Base-by-base conservation (phyloP, 2,797 vertebrate species). In the Xenentodon cancila region DNA sequence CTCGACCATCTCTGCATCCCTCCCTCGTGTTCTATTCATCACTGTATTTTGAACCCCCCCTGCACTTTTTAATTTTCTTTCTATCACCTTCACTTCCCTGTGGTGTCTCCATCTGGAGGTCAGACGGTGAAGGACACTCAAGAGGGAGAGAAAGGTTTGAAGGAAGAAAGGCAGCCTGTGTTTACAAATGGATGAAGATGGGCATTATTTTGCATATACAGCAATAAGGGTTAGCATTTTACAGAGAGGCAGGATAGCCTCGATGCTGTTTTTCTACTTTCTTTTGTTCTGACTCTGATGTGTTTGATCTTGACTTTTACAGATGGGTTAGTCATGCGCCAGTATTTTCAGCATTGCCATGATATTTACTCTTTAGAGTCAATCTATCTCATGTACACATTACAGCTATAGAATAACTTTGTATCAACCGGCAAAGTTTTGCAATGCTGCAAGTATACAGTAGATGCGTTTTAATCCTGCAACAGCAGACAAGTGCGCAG, bases 41-140 rank as follows among this genome's bases (percentile, higher is more conserved):
- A 59, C 75, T 25, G 59, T 67, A 48, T 72, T 40, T 30, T 66
- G 67, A 68, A 75, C 82, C 91, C 85, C 91, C 85, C 80, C 86
- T 81, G 83, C 84, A 84, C 86, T 87, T 92, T 91, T 92, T 91
- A 87, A 93, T 92, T 91, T 93, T 90, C 88, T 91, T 90, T 87
- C 85, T 67, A 64, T 90, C 84, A 82, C 87, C 84, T 80, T 71
- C 66, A 67, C 80, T 76, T 88, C 85, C 90, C 93, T 65, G 89
- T 73, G 80, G 92, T 84, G 89, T 82, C 88, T 92, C 92, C 93
- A 94, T 94, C 93, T 94, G 92, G 92, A 93, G 91, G 92, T 92
- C 91, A 92, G 83, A 83, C 71, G 72, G 71, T 89, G 91, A 92
- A 93, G 92, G 93, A 83, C 92, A 85, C 70, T 86, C 64, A 20